Evolutionary conservation across 2,113 vertebrate species (phyloP), one percentile per base, ranked within the genome.

Genomic region (Phyllopteryx taeniolatus): DNA sequence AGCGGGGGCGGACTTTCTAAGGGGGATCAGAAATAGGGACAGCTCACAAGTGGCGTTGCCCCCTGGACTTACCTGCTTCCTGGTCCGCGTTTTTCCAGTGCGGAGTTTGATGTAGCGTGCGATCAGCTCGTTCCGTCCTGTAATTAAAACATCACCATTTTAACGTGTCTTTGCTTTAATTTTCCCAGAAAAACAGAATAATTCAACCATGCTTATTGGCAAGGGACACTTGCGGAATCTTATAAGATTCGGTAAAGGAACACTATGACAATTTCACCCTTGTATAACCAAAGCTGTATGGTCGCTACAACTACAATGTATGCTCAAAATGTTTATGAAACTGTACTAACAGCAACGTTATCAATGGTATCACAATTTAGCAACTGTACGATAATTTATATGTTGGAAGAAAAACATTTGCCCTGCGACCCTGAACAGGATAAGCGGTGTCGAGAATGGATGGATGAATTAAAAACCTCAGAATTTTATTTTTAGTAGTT

Each of bases 21-120:
- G 75, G 47, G 44, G 10, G 72, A 78, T 77, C 74, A 83, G 85
- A 89, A 87, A 88, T 88, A 90, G 78, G 17, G 65, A 65, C 63
- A 68, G 70, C 57, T 63, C 71, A 42, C 59, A 73, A 73, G 73
- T 46, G 39, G 54, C 59, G 75, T 71, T 68, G 70, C 70, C 71
- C 91, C 85, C 51, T 65, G 71, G 72, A 76, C 92, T 86, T 79
- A 98, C 96, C 96, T 98, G 97, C 91, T 98, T 98, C 85, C 97
- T 94, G 76, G 97, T 98, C 78, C 97, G 94, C 68, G 96, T 98
- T 92, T 98, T 98, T 85, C 97, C 97, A 1, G 97, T 98, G 78
- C 96, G 94, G 64, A 98, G 92, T 87, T 98, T 98, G 92, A 98
- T 98, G 80, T 98, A 98, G 47, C 97, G 94, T 57, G 97, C 97